Percentiles rank a stretch among this genome's conserved stretches.
Evolutionary conservation across 2,113 vertebrate species (phyloP).

Genomic region (Odocoileus hemionus): DNA sequence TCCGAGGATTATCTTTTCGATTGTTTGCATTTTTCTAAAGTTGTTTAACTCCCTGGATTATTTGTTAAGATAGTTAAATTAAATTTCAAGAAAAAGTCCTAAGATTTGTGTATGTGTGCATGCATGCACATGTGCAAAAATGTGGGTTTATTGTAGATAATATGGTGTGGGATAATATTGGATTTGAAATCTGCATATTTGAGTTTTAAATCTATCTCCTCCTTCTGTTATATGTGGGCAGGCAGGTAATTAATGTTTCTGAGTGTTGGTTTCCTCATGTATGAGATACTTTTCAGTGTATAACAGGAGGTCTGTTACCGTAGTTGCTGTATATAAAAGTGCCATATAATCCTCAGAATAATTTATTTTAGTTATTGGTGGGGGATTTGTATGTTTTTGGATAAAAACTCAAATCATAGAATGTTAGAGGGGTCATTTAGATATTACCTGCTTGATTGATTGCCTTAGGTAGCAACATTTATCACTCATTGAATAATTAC

Average conservation of each 20-base stretch:
- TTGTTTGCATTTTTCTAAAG: not conserved
- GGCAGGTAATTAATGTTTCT: not conserved
- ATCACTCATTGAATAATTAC: not conserved
- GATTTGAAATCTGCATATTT: not conserved
- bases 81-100: not conserved
- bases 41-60: slow-evolving; percentile 6
- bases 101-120: not conserved
- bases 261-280: not conserved
- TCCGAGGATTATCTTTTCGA: not conserved
- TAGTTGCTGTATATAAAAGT: not conserved
- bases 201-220: not conserved
- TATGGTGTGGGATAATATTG: not conserved
- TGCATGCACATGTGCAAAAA: not conserved
- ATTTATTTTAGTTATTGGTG: not conserved
- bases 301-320: not conserved
- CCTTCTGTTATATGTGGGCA: not conserved
- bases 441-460: not conserved
- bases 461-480: not conserved
- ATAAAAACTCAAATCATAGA: slow-evolving; percentile 16
- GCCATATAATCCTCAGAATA: not conserved
- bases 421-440: not conserved
- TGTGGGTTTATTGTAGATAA: not conserved
- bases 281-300: not conserved
- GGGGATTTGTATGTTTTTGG: not conserved
- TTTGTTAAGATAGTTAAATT: not conserved